Evolutionary conservation across 2,797 vertebrate genomes (phyloP).

Genomic region (Falco berigora): DNA sequence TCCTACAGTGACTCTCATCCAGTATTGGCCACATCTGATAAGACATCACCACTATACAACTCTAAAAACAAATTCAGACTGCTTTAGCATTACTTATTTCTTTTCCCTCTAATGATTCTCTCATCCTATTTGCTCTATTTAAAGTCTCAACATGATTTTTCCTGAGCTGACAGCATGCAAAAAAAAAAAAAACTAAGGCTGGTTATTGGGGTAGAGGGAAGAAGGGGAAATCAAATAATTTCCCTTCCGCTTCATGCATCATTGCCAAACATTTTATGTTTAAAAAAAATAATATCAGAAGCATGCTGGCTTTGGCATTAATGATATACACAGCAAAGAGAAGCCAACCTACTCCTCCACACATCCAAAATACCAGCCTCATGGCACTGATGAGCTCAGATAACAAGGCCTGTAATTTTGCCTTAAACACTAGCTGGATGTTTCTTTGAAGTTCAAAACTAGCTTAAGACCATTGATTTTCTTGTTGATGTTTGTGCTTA

Average conservation of each 20-base stretch:
- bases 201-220: background rate
- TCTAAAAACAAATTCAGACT: background rate
- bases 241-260: conserved; percentile 12
- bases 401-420: background rate
- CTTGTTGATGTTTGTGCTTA: background rate
- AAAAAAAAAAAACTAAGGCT: background rate
- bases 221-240: background rate
- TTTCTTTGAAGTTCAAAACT: background rate
- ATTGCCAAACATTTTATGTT: background rate
- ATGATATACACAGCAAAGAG: background rate
- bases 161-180: background rate
- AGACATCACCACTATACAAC: background rate
- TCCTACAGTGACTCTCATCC: background rate
- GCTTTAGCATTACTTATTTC: background rate
- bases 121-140: background rate
- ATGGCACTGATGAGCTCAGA: background rate
- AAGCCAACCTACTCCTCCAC: background rate
- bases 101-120: background rate
- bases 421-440: background rate
- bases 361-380: background rate
- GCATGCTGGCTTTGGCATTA: background rate
- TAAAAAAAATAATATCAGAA: background rate
- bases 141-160: background rate
- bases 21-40: background rate
- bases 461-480: background rate